A percentile compares a stretch with the other conserved stretches of the same genome.
Evolutionary conservation across 2,113 vertebrate species (phyloP).

Genomic region (Numida meleagris): DNA sequence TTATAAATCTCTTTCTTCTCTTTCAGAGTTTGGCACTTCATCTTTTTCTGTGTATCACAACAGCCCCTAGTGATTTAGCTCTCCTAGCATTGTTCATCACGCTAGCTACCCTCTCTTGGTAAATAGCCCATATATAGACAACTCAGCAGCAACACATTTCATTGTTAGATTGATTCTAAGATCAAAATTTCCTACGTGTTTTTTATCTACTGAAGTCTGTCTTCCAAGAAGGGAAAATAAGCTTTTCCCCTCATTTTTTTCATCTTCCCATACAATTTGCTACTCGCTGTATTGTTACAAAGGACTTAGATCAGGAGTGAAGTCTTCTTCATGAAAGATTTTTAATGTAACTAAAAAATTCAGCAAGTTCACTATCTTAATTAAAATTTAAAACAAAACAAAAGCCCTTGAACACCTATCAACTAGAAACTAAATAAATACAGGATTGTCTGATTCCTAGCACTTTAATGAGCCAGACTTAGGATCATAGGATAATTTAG

Average conservation of each 20-base stretch:
- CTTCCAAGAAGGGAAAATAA: not conserved
- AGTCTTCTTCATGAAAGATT: not conserved
- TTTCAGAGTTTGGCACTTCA: not conserved
- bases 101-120: not conserved
- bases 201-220: not conserved
- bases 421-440: not conserved
- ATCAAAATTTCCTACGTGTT: not conserved
- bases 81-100: not conserved
- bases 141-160: not conserved
- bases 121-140: not conserved
- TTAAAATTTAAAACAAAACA: not conserved
- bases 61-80: not conserved
- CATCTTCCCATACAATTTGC: not conserved
- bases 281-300: not conserved
- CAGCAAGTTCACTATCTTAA: not conserved
- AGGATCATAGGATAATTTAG: not conserved
- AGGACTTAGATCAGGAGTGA: not conserved
- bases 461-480: not conserved
- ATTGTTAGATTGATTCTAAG: not conserved
- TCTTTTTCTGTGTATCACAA: not conserved
- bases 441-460: not conserved
- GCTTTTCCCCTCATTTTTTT: rapidly evolving
- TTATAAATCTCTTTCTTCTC: not conserved
- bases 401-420: not conserved
- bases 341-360: not conserved